Base-by-base conservation (phyloP, 2,888 invertebrate species). In the Cheilosia scutellata region DNA sequence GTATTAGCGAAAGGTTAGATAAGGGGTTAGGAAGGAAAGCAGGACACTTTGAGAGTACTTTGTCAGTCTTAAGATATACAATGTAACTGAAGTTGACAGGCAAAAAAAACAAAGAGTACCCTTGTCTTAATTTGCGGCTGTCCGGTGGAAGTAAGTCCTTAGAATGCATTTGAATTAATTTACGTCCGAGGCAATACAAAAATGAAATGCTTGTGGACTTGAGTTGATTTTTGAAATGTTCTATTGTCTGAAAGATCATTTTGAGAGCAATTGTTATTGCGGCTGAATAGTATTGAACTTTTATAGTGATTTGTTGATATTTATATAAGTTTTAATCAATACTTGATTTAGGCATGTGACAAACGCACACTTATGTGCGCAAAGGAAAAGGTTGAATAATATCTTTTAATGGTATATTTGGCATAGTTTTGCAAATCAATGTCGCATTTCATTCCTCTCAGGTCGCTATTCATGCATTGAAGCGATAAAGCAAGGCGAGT, bases 91-190 rank as follows among this genome's bases (percentile, higher is more conserved):
- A 72, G 40, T 65, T 44, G 53, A 25, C 33, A 58, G 40, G 37
- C 27, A 57, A 71, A 13, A 25, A 57, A 51, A 79, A 72, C 58
- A 78, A 51, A 6, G 42, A 42, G 42, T 55, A 44, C 42, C 4
- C 7, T 7, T 29, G 2, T 57, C 53, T 60, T 20, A 60, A 37
- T 37, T 62, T 53, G 33, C 31, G 31, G 42, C 51, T 33, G 31
- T 60, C 47, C 25, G 13, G 27, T 9, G 31, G 29, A 42, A 62
- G 29, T 31, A 16, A 62, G n/a, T 42, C 72, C 60, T 62, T 72
- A 25, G 51, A 79, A 74, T 27, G 51, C 16, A 60, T 51, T 79
- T 80, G 16, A 68, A 63, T 82, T 57, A 42, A 49, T 42, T 57
- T 55, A 13, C 13, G 40, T 40, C 25, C 5, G 25, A 51, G 51